A percentile compares a stretch with the other conserved stretches of the same genome.
Evolutionary conservation across 1,140 invertebrate species (phyloP).

Genomic region (Hermetia illucens): DNA sequence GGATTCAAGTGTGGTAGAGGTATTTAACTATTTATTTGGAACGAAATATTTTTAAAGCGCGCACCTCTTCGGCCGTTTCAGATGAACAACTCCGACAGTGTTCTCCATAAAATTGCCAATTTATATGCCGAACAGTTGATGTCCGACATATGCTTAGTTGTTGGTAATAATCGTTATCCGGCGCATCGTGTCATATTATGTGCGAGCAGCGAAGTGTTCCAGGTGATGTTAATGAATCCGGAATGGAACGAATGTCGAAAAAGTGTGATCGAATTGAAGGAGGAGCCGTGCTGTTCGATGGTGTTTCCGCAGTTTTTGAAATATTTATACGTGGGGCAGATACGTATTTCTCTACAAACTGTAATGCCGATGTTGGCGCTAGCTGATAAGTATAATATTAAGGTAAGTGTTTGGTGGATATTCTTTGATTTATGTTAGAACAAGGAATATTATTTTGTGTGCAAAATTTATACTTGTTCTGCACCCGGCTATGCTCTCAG

Average conservation of each 20-base stretch:
- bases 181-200: conserved; percentile 85
- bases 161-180: conserved; percentile 66
- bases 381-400: conserved; percentile 90
- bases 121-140: conserved; percentile 70
- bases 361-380: conserved; percentile 75
- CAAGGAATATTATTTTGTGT: background rate
- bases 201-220: conserved; percentile 90
- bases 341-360: conserved; percentile 65
- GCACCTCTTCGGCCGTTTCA: conserved; percentile 28
- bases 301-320: conserved; percentile 82
- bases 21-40: conserved; percentile 1
- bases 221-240: conserved; percentile 89
- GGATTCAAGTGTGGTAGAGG: conserved; percentile 12
- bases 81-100: conserved; percentile 68
- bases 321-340: conserved; percentile 88
- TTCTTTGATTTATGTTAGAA: too few relatives aligned
- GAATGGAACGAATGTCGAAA: conserved; percentile 85
- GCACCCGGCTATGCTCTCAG: too few relatives aligned
- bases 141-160: conserved; percentile 72
- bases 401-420: conserved; percentile 32
- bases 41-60: background rate
- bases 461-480: background rate
- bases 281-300: conserved; percentile 65
- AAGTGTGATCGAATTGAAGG: conserved; percentile 66
- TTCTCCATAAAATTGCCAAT: conserved; percentile 66